A percentile compares a stretch with the other conserved stretches of the same genome.
Evolutionary conservation across 2,797 vertebrate species (phyloP).

Genomic region (Rhinoraja longicauda): DNA sequence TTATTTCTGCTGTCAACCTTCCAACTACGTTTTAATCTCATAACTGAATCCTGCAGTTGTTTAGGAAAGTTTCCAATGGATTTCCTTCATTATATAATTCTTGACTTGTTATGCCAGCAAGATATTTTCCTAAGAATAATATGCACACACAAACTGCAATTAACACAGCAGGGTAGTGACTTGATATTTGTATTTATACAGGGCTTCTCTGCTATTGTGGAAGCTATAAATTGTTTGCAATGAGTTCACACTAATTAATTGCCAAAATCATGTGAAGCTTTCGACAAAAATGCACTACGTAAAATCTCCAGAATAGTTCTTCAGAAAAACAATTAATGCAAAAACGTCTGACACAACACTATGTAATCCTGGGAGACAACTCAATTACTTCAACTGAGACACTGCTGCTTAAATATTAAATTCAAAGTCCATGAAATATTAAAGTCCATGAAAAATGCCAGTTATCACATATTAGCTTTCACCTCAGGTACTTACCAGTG

Average conservation of each 20-base stretch:
- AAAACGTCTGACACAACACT: too few relatives aligned
- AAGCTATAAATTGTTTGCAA: background rate
- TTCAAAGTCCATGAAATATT: background rate
- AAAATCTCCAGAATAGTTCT: background rate
- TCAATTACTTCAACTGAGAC: background rate
- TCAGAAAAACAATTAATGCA: background rate
- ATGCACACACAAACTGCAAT: background rate
- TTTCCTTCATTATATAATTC: background rate
- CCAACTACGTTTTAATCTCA: background rate
- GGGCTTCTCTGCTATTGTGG: too few relatives aligned
- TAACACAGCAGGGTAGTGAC: background rate
- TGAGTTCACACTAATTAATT: background rate
- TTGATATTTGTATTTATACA: background rate
- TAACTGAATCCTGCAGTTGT: background rate
- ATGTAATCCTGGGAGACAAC: background rate
- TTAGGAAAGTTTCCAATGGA: background rate
- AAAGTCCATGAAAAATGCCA: background rate
- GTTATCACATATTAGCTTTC: background rate
- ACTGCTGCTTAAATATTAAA: background rate
- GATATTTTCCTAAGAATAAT: background rate
- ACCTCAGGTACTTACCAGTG: slow-evolving; percentile 72
- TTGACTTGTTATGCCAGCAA: background rate
- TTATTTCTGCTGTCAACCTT: background rate
- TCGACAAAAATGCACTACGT: background rate
- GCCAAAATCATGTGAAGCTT: background rate